These are phyloP conservation scores for Champsocephalus esox DNA, from an alignment of 2,797 vertebrate genomes.

Conservation along the genomic window DNA sequence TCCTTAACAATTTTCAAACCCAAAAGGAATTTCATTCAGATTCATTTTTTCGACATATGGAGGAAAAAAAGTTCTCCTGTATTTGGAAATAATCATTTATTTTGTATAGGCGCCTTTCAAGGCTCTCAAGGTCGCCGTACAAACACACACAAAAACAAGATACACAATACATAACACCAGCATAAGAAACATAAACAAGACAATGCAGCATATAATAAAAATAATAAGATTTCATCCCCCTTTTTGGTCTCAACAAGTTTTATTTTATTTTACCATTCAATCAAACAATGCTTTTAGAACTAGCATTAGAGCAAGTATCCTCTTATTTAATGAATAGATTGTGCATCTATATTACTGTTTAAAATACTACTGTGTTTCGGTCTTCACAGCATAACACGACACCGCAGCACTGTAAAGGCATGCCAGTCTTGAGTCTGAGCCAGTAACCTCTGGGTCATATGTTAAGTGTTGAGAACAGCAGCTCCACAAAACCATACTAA, in stretches of 20 bases:
- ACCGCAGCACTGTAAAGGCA: slow-evolving; percentile 51
- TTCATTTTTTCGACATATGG: slow-evolving; percentile 30
- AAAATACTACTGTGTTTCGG: slow-evolving; percentile 3
- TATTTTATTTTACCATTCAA: slow-evolving; percentile 21
- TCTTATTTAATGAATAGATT: slow-evolving; percentile 10
- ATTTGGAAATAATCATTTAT: slow-evolving; percentile 36
- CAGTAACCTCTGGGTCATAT: slow-evolving; percentile 69
- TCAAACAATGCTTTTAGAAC: slow-evolving; percentile 28
- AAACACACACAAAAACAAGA: too few relatives aligned
- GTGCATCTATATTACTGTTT: slow-evolving; percentile 16
- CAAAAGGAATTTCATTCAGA: slow-evolving; percentile 28
- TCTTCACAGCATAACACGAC: slow-evolving; percentile 36
- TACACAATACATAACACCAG: too few relatives aligned
- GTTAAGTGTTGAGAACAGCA: slow-evolving; percentile 70
- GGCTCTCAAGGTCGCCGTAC: too few relatives aligned
- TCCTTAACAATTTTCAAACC: background rate
- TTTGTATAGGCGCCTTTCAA: too few relatives aligned
- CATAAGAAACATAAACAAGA: too few relatives aligned
- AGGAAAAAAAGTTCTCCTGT: slow-evolving; percentile 2
- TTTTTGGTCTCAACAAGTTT: slow-evolving; percentile 1
- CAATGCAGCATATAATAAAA: too few relatives aligned
- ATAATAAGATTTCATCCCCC: slow-evolving; percentile 14
- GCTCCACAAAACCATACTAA: slow-evolving; percentile 61
- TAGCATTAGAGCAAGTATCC: background rate
- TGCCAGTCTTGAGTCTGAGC: slow-evolving; percentile 70